Conservation (phyloP, 2,888 invertebrate species). For the Coecobrya sp. region DNA sequence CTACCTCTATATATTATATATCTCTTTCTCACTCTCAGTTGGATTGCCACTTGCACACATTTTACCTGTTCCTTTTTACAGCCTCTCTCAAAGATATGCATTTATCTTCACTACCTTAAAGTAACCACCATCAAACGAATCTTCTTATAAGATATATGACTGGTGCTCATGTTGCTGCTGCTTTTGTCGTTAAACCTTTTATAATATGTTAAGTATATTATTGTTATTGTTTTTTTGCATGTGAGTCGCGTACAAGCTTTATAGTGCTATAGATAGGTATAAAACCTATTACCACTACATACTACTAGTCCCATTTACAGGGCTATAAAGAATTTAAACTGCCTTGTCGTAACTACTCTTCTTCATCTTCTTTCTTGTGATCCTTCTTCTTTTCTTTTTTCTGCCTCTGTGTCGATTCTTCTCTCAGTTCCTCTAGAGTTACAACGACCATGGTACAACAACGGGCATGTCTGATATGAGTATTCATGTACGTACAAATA, state of each 20-base stretch:
- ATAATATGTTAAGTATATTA: conserved; percentile 61
- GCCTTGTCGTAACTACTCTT: conserved; percentile 75
- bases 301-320: conserved; percentile 75
- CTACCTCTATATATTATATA: conserved; percentile 49
- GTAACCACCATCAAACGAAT: conserved; percentile 53
- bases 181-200: conserved; percentile 53
- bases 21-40: conserved; percentile 59
- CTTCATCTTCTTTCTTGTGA: conserved; percentile 58
- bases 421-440: not conserved
- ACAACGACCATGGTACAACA: conserved; percentile 28
- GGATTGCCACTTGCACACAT: conserved; percentile 62
- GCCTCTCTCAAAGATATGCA: conserved; percentile 60
- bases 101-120: conserved; percentile 72
- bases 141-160: conserved; percentile 50
- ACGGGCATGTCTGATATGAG: conserved; percentile 34
- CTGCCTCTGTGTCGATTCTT: conserved; percentile 21
- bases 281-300: conserved; percentile 43
- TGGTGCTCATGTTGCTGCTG: conserved; percentile 25
- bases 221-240: conserved; percentile 62
- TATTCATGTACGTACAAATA: conserved; percentile 72
- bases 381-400: conserved; percentile 39
- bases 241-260: conserved; percentile 36
- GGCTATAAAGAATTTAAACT: conserved; percentile 79
- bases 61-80: conserved; percentile 73
- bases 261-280: conserved; percentile 10